Evolutionary conservation across 2,113 vertebrate genomes (phyloP), one percentile per base, ranked within the genome.

Genomic region (Hucho hucho): DNA sequence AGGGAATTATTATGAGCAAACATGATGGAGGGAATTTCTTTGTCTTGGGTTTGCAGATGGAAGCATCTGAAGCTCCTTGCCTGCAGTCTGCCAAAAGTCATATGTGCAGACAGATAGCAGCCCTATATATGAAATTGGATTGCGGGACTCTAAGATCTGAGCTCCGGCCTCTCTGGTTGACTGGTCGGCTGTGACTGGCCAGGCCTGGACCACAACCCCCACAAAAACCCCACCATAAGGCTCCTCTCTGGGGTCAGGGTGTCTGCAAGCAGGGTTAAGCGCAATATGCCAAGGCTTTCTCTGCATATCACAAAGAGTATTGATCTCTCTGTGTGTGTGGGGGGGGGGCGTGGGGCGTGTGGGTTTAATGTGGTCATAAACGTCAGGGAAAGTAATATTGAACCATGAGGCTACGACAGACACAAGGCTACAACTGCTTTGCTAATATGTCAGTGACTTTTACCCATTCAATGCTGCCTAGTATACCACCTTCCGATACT

Each of bases 71-170:
- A 84, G 73, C 79, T 84, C 82, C 79, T 75, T 26, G 70, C 79
- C 78, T 79, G 13, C 47, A 24, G 61, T 70, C 71, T 81, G 82
- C 78, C 85, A 83, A 47, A 49, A 74, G 70, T 70, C 74, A 75
- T 71, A 78, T 87, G 75, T 75, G 72, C 75, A 85, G 87, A 80
- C 76, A 85, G 75, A 83, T 24, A 37, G 24, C 37, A 73, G 75
- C 65, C 80, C 84, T 78, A 82, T 24, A 83, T 81, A 86, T 77
- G 53, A 84, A 80, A 85, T 67, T 84, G 72, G 75, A 82, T 87
- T 86, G 78, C 72, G 26, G 74, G 61, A 49, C 26, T 70, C 64
- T 64, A 13, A 16, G 20, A n/a, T 43, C 32, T 16, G 16, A 20
- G 4, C 18, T 43, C 13, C 3, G 18, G 5, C 29, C 16, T n/a